phyloP scores from a whole-genome alignment of 1,140 invertebrate species.

The Macrobrachium rosenbergii region DNA sequence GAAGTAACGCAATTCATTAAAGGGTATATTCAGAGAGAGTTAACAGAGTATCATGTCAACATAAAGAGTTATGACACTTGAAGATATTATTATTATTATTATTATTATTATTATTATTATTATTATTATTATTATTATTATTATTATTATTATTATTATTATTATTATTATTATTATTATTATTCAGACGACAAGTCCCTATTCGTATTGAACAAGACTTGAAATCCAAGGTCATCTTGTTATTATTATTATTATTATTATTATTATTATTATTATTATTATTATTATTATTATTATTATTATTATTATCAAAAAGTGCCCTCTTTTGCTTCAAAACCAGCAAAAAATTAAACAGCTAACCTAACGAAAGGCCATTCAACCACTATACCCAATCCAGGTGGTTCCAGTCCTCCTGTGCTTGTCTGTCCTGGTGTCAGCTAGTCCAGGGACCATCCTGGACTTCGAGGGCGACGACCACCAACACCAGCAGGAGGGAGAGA shows the following conservation, averaged over 20 bases:
- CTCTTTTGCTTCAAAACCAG: too few species aligned
- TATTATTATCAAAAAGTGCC: too few species aligned
- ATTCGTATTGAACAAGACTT: too few species aligned
- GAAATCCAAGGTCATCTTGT: too few species aligned
- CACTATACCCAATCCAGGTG: neutral
- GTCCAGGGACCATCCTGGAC: neutral
- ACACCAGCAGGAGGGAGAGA: neutral
- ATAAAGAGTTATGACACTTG: neutral
- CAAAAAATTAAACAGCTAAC: neutral
- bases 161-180: neutral
- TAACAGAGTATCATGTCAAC: neutral
- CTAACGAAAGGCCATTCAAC: neutral
- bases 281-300: too few species aligned
- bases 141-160: neutral
- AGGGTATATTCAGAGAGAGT: too few species aligned
- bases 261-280: too few species aligned
- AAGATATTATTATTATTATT: neutral
- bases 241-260: too few species aligned
- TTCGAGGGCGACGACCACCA: conserved; percentile 1
- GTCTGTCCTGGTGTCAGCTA: neutral
- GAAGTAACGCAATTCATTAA: too few species aligned
- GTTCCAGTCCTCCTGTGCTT: neutral
- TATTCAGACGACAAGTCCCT: too few species aligned
- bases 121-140: neutral
- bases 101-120: neutral